Conservation (phyloP, 2,888 invertebrate species). For the Uloborus plumipes region DNA sequence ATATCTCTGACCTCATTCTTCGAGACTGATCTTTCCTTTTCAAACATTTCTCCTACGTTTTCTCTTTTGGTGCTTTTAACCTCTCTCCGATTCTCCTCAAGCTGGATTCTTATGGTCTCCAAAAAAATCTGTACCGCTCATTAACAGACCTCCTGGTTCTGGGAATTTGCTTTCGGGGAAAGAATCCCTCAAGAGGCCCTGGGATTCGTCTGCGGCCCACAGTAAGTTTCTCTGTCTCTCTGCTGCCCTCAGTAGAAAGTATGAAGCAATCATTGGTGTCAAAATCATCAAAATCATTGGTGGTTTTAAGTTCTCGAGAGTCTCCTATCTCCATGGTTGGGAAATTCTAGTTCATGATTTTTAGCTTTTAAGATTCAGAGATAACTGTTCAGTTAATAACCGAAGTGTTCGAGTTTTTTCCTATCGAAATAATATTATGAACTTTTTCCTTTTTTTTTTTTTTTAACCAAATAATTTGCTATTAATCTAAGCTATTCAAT, state of each 20-base stretch:
- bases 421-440: too few species aligned
- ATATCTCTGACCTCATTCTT: too few species aligned
- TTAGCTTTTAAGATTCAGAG: too few species aligned
- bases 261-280: neutral
- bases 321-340: neutral
- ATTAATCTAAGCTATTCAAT: too few species aligned
- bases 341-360: too few species aligned
- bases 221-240: constrained; percentile 45
- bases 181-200: constrained; percentile 18
- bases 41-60: neutral
- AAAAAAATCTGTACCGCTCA: constrained; percentile 26
- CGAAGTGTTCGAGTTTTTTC: too few species aligned
- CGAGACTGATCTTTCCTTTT: too few species aligned
- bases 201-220: neutral
- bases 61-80: constrained; percentile 15
- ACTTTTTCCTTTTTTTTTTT: too few species aligned
- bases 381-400: too few species aligned
- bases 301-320: neutral
- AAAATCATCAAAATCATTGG: too few species aligned
- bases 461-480: too few species aligned
- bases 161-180: constrained; percentile 8
- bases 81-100: constrained; percentile 39
- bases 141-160: constrained; percentile 28
- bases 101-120: constrained; percentile 45
- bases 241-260: neutral